A percentile compares a stretch with the other conserved stretches of the same genome.
Evolutionary conservation across 2,888 invertebrate genomes (phyloP).

Genomic region (Zele albiditarsus): DNA sequence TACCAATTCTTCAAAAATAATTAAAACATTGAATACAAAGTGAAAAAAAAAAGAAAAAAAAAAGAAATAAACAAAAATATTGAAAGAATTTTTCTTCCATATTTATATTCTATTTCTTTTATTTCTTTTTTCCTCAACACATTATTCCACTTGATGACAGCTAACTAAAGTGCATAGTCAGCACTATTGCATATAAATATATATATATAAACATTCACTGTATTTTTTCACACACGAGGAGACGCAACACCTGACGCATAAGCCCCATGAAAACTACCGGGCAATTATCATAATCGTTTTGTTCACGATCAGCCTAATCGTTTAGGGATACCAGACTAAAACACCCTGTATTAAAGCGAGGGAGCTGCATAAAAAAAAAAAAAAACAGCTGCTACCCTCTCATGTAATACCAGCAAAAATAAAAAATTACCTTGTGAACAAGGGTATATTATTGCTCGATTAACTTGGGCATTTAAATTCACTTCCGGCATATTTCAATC

Average conservation of each 20-base stretch:
- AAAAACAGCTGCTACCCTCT: constrained; percentile 38
- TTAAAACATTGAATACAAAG: background rate
- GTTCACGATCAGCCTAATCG: constrained; percentile 49
- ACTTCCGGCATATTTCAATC: constrained; percentile 58
- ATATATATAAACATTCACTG: background rate
- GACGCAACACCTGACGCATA: constrained; percentile 39
- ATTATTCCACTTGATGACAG: constrained; percentile 2
- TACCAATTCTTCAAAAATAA: too few species aligned
- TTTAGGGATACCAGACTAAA: constrained; percentile 39
- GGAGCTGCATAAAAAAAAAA: constrained; percentile 19
- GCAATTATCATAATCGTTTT: constrained; percentile 42
- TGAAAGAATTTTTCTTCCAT: background rate
- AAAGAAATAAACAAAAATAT: background rate
- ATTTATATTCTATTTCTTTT: background rate
- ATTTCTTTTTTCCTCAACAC: background rate
- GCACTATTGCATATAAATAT: background rate
- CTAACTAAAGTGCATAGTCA: background rate
- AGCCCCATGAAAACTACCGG: constrained; percentile 29
- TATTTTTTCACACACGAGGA: constrained; percentile 32
- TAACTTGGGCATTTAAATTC: constrained; percentile 67
- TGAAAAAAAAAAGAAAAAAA: background rate
- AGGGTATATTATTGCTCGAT: constrained; percentile 55
- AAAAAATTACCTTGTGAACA: constrained; percentile 1
- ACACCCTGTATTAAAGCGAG: background rate
- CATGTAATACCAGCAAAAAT: background rate